Base-by-base conservation (phyloP, 1,140 invertebrate genomes). In the Gonioctena quinquepunctata region DNA sequence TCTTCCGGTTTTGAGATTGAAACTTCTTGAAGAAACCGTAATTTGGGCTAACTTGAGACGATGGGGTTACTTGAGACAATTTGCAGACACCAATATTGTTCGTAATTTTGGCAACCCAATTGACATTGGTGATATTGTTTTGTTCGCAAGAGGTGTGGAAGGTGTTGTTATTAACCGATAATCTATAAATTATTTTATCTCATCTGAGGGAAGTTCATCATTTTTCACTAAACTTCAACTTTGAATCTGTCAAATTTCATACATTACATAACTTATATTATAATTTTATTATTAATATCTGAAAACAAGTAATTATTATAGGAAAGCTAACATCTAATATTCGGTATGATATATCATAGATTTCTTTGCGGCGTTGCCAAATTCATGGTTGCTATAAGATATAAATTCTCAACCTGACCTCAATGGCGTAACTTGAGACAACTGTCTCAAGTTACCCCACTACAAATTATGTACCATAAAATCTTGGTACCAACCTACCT, bases 61-160 rank as follows among this genome's bases (percentile, higher is more conserved):
- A n/a, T n/a, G n/a, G n/a, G n/a, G n/a, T n/a, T n/a, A n/a, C n/a
- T n/a, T n/a, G n/a, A n/a, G n/a, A n/a, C n/a, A n/a, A n/a, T n/a
- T n/a, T n/a, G n/a, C n/a, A n/a, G n/a, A n/a, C n/a, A n/a, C n/a
- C n/a, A n/a, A n/a, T n/a, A n/a, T n/a, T n/a, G n/a, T n/a, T n/a
- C n/a, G n/a, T n/a, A n/a, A n/a, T n/a, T n/a, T n/a, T n/a, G n/a
- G n/a, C n/a, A n/a, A n/a, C n/a, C 50, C 50, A n/a, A n/a, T 50
- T 50, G 49, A 50, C 49, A 50, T 50, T 6, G 49, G 49, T 50
- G 49, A 50, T 50, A n/a, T 50, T 50, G 49, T 50, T 50, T n/a
- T 50, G 49, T 50, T 50, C 49, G 49, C 49, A 50, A 50, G 49
- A 50, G 49, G 49, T 50, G 49, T 50, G 49, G 49, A 50, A 50